Evolutionary conservation across 2,888 invertebrate species (phyloP), one percentile per base, ranked within the genome.

Genomic region (Cenopis cana): DNA sequence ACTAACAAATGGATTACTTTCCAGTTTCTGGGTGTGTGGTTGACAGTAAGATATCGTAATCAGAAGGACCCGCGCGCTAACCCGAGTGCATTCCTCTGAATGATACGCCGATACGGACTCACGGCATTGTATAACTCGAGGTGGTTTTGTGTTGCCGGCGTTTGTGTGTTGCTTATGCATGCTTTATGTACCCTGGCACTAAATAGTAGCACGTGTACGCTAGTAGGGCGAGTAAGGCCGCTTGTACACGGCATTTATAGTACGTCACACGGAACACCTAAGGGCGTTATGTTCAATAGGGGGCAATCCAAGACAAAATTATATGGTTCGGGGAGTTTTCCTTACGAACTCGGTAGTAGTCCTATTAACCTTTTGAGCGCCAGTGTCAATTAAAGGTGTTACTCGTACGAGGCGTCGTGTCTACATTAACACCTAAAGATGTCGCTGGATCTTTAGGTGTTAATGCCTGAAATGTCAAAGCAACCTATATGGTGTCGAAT

Each of bases 61-160:
- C 98, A 98, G 95, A 98, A 98, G 96, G 98, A 99, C 94, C 99
- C 98, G 84, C 95, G 98, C 82, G 98, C 98, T 94, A 98, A 98
- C 94, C 98, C 98, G 86, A 98, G 98, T 95, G 98, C 98, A 94
- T 99, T 98, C 94, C 97, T 99, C 90, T 98, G 98, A 97, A 95
- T 94, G 92, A 85, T 85, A 85, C 87, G 87, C 86, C 81, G 84
- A 83, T 80, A 81, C 82, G 90, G 89, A 85, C 80, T 81, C 78
- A 73, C 81, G 75, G 76, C 82, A 81, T 84, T 84, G 76, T 83
- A 82, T 85, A 81, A 84, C 79, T 81, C 85, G 87, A 93, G 93
- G 93, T 93, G 92, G 91, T 85, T 88, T 85, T 85, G 89, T 85
- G 85, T 87, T 86, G 78, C 76, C 38, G 61, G 49, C 66, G 66